phyloP scores from a whole-genome alignment of 1,140 invertebrate genomes.

The Euwallacea similis region DNA sequence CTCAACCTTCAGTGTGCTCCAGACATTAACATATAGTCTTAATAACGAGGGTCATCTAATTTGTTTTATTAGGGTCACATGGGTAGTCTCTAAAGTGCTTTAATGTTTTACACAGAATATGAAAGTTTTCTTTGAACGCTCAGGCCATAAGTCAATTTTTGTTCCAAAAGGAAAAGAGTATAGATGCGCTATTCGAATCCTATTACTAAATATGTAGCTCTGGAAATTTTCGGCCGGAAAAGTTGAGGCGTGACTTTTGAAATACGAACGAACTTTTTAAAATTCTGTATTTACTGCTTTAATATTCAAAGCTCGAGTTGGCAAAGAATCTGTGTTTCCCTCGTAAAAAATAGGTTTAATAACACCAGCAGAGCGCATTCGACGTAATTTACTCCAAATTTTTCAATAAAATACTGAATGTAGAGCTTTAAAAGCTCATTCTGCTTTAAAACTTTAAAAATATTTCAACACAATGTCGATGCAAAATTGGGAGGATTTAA shows the following conservation, averaged over 20 bases:
- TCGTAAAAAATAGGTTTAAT: slow-evolving; percentile 35
- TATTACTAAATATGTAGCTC: neutral
- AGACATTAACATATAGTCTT: no score
- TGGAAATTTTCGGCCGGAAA: slow-evolving; percentile 3
- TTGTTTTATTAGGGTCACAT: no score
- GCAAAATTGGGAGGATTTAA: neutral
- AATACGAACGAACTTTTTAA: slow-evolving; percentile 33
- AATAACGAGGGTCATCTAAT: no score
- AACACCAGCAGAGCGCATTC: slow-evolving; percentile 15
- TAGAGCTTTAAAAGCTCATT: neutral
- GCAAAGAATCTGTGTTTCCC: slow-evolving; percentile 21
- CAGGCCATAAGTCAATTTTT: no score
- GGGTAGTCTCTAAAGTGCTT: no score
- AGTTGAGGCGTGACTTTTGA: slow-evolving; percentile 17
- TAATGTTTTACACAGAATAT: no score
- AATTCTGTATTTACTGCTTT: slow-evolving; percentile 35
- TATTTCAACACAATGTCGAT: slow-evolving; percentile 2
- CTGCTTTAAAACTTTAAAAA: slow-evolving; percentile 1
- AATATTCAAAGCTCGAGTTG: slow-evolving; percentile 36
- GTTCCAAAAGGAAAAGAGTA: no score
- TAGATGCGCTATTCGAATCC: no score
- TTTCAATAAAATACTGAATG: slow-evolving; percentile 23
- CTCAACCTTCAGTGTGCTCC: no score
- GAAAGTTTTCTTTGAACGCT: no score
- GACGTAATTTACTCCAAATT: slow-evolving; percentile 26